Conservation (phyloP, 2,113 vertebrate species). For the Nematolebias whitei region DNA sequence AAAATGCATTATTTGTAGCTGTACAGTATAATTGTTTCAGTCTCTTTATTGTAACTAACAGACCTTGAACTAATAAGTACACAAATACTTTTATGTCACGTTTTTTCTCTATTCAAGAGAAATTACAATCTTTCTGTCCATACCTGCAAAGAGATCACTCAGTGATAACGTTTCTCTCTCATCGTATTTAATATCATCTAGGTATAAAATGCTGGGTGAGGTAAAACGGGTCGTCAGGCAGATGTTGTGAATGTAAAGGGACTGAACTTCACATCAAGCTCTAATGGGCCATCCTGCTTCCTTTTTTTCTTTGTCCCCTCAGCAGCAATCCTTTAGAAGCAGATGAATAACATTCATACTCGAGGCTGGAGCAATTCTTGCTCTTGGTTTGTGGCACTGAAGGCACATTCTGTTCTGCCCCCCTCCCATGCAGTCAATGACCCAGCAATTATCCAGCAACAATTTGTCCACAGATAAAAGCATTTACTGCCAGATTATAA, state of each 20-base stretch:
- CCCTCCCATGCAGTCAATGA: conserved; percentile 30
- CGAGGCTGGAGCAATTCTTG: conserved; percentile 21
- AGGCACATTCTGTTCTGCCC: conserved; percentile 39
- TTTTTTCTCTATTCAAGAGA: neutral
- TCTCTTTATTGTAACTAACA: neutral
- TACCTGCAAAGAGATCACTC: neutral
- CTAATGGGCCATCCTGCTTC: no score
- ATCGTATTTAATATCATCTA: neutral
- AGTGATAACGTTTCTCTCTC: no score
- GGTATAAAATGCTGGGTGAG: conserved; percentile 17
- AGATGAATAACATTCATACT: conserved; percentile 21
- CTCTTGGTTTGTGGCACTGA: conserved; percentile 27
- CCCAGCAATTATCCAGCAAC: conserved; percentile 53
- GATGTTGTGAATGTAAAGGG: conserved; percentile 9
- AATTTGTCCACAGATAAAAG: conserved; percentile 61
- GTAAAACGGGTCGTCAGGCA: conserved; percentile 11
- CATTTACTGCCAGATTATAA: conserved; percentile 64
- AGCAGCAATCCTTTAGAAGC: neutral
- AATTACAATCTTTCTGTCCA: neutral
- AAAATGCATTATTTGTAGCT: neutral
- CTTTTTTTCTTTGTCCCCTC: conserved; percentile 8
- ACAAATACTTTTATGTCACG: neutral
- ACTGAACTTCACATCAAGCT: conserved; percentile 29
- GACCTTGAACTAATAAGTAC: neutral
- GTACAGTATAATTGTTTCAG: neutral